These are phyloP conservation scores for Nibea coibor DNA, from an alignment of 2,113 vertebrate species.

Conservation along the genomic window DNA sequence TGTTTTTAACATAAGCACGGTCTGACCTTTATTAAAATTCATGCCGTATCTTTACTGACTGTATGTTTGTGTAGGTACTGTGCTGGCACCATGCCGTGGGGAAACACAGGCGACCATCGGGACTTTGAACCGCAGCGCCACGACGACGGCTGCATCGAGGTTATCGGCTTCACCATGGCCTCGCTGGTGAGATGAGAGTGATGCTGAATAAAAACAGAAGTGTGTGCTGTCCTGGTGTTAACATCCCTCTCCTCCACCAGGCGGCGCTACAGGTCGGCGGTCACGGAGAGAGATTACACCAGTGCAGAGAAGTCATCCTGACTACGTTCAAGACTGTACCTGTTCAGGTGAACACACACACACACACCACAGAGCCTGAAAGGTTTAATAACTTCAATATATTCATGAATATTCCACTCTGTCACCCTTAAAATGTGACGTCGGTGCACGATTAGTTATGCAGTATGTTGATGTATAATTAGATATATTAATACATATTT, in stretches of 20 bases:
- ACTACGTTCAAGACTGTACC: constrained; percentile 96
- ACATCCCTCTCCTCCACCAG: constrained; percentile 74
- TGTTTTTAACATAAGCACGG: no score
- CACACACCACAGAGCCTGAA: not conserved
- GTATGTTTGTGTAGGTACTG: constrained; percentile 72
- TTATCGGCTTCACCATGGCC: constrained; percentile 98
- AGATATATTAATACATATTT: not conserved
- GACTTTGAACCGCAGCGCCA: constrained; percentile 98
- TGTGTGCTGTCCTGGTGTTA: not conserved
- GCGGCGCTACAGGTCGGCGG: constrained; percentile 97
- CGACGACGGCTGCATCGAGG: constrained; percentile 97
- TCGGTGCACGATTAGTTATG: not conserved
- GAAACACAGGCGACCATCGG: constrained; percentile 96
- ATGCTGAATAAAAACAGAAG: not conserved
- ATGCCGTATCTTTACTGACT: not conserved
- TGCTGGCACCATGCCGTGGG: constrained; percentile 95
- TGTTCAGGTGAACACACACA: constrained; percentile 87
- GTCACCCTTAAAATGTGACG: not conserved
- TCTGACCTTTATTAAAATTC: no score
- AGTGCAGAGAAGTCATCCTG: constrained; percentile 94
- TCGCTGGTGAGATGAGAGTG: constrained; percentile 86
- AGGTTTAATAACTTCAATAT: not conserved
- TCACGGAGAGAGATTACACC: constrained; percentile 94
- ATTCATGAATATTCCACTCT: not conserved
- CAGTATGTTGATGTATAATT: not conserved